Evolutionary conservation across 1,140 invertebrate species (phyloP), one percentile per base, ranked within the genome.

Genomic region (Melitaea cinxia): DNA sequence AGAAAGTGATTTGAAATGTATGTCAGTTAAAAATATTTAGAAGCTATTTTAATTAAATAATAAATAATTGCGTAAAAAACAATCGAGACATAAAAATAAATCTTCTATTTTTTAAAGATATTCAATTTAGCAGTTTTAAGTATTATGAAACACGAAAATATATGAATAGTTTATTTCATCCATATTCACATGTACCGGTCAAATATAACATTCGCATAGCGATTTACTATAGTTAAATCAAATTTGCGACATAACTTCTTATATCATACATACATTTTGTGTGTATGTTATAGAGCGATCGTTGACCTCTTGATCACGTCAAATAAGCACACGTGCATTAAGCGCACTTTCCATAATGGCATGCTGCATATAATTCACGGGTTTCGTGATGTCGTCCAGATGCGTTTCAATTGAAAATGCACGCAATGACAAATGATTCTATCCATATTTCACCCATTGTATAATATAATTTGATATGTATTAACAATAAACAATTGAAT

Each of bases 321-420:
- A 37, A 30, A 57, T 30, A 59, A 28, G 60, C 28, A 49, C 24
- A 60, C 33, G 19, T 50, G 30, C 26, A 47, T 58, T 35, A 52
- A 56, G 17, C 52, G 56, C 60, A 72, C 77, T 77, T 77, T 79
- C 77, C 64, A 79, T 77, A 79, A 73, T 79, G 39, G 75, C 75
- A 68, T 75, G 75, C 68, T 42, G 65, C 59, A 61, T 61, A 61
- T 42, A 61, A 53, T 61, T 37, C 23, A 53, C 42, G 30, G 28
- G 12, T 9, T 53, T 53, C 49, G 56, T 58, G 56, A 58, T 58
- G 33, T 58, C 42, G 26, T 23, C 17, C 6, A 47, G 42, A 47
- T 23, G 42, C 42, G 42, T 47, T 47, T 47, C 21, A 17, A 21
- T 14, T 47, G 21, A 47, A 23, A 47, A 21, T 23, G 21, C 42